Evolutionary conservation across 2,113 vertebrate genomes (phyloP).

Genomic region (Lates calcarifer): DNA sequence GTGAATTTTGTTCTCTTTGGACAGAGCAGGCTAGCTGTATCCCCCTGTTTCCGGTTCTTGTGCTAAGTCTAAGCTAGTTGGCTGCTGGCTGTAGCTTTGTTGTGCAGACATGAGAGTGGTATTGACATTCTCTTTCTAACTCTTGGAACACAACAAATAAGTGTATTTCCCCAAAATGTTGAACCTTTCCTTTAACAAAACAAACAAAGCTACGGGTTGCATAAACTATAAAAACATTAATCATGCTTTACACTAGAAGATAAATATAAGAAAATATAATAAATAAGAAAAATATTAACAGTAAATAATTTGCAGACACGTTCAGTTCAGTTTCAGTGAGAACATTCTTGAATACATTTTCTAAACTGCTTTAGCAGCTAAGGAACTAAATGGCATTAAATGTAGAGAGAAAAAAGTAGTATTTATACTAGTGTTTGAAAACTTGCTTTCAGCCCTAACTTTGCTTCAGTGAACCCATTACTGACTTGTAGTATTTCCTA

Average conservation of each 20-base stretch:
- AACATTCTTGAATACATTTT: no score
- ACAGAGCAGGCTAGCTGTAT: neutral
- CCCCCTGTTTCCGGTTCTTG: neutral
- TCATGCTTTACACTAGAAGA: neutral
- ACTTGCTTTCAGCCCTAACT: neutral
- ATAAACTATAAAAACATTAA: neutral
- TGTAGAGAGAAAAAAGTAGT: neutral
- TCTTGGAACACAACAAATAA: neutral
- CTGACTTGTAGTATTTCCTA: slow-evolving; percentile 2
- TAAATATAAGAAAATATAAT: neutral
- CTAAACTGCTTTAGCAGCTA: neutral
- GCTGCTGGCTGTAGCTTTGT: neutral
- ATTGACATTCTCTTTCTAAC: neutral
- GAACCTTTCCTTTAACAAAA: neutral
- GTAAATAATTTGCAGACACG: neutral
- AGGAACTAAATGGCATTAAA: neutral
- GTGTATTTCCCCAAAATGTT: neutral
- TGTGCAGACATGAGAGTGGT: neutral
- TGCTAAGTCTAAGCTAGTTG: neutral
- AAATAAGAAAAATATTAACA: neutral
- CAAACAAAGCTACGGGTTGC: neutral
- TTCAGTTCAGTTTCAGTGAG: neutral
- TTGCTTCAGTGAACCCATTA: slow-evolving; percentile 4
- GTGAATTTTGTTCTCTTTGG: no score
- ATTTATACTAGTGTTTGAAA: neutral